Evolutionary conservation across 2,797 vertebrate species (phyloP).

Genomic region (Mormyrus hasselquistii): DNA sequence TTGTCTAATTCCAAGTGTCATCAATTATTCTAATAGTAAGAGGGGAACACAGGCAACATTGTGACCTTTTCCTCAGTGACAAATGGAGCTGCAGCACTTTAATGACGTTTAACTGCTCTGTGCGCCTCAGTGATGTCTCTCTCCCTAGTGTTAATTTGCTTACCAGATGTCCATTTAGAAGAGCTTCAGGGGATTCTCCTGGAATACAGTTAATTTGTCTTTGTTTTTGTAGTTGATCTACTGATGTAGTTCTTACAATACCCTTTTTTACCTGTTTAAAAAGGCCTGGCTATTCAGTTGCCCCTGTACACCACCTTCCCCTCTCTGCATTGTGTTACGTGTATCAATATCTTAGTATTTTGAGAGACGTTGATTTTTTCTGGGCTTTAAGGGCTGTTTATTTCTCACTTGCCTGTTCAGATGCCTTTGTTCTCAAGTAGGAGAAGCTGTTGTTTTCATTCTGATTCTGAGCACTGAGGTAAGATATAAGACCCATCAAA

Average conservation of each 20-base stretch:
- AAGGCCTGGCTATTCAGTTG: neutral
- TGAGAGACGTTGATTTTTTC: slow-evolving; percentile 16
- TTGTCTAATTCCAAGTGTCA: neutral
- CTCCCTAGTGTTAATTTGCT: neutral
- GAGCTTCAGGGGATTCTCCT: neutral
- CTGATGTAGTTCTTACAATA: neutral
- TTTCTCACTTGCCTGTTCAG: neutral
- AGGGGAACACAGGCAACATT: slow-evolving; percentile 21
- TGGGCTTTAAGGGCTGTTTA: slow-evolving; percentile 9
- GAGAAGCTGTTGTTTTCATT: neutral
- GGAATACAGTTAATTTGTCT: neutral
- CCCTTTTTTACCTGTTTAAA: neutral
- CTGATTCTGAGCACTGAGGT: neutral
- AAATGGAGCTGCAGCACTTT: neutral
- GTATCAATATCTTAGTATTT: neutral
- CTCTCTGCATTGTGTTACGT: neutral
- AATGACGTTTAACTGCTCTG: neutral
- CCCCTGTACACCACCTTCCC: neutral
- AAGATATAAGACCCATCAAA: neutral
- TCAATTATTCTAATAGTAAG: neutral
- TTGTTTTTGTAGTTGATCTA: neutral
- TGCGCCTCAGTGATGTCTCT: neutral
- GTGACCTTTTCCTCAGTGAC: neutral
- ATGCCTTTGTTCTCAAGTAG: neutral
- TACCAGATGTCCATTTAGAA: slow-evolving; percentile 9